Conservation (phyloP, 2,797 vertebrate species). For the Rhynchotus rufescens region DNA sequence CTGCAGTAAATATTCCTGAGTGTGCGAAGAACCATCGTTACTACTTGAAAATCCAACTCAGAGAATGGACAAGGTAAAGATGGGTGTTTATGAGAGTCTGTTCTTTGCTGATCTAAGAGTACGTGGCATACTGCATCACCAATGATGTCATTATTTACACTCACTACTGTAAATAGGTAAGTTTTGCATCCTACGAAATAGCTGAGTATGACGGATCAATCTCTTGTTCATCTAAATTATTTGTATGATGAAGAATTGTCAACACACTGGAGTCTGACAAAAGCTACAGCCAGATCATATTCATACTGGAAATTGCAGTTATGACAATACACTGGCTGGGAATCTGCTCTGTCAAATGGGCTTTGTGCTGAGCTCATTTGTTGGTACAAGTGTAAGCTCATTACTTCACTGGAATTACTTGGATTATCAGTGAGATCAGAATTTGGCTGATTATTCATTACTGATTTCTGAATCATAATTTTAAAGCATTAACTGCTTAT, state of each 20-base stretch:
- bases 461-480: neutral
- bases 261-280: neutral
- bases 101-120: neutral
- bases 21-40: neutral
- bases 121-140: neutral
- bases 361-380: neutral
- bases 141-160: neutral
- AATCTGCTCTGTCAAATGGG: neutral
- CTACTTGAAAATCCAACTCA: neutral
- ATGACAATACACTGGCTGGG: neutral
- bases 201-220: neutral
- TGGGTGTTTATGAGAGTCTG: neutral
- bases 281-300: neutral
- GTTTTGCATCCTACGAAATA: neutral
- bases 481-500: neutral
- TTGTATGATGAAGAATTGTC: neutral
- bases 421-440: neutral
- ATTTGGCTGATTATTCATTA: neutral
- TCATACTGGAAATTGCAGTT: neutral
- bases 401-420: neutral
- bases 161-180: neutral
- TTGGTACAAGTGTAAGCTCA: neutral
- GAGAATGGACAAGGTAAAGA: neutral
- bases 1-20: slow-evolving; percentile 36
- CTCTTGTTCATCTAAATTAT: neutral